Percentiles rank a stretch among this genome's conserved stretches.
Evolutionary conservation across 2,888 invertebrate species (phyloP).

Genomic region (Cephalotes varians): DNA sequence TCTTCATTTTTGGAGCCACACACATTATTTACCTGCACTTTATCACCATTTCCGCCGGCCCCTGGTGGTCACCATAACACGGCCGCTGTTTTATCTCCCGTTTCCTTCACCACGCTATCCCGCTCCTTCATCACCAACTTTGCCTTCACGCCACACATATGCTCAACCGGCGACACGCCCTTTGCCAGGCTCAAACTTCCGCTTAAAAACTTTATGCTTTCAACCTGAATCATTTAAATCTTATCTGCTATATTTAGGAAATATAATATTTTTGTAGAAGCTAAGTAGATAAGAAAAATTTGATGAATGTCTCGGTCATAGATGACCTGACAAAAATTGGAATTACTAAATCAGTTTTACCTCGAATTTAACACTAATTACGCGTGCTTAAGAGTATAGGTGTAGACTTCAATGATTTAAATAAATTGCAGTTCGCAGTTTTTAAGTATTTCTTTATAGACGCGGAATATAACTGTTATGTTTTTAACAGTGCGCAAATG

Average conservation of each 20-base stretch:
- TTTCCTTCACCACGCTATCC: conserved; percentile 32
- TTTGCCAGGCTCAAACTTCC: conserved; percentile 15
- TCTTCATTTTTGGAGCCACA: conserved; percentile 77
- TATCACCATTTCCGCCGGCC: conserved; percentile 77
- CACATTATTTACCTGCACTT: conserved; percentile 79
- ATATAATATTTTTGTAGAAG: neutral
- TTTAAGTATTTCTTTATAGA: neutral
- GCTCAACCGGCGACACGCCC: neutral
- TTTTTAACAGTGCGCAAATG: neutral
- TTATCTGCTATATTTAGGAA: neutral
- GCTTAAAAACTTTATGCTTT: conserved; percentile 35
- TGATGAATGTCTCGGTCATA: neutral
- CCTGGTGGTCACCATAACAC: conserved; percentile 59
- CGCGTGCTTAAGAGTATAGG: too few relatives aligned
- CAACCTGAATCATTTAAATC: conserved; percentile 1
- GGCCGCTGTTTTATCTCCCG: conserved; percentile 59
- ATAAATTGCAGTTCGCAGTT: neutral
- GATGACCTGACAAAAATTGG: neutral
- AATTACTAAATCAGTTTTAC: too few relatives aligned
- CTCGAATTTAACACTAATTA: too few relatives aligned
- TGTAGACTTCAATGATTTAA: neutral
- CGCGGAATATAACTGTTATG: neutral
- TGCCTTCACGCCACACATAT: conserved; percentile 11
- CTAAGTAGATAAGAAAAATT: neutral
- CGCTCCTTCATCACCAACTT: conserved; percentile 32